These are phyloP conservation scores for Trichogramma pretiosum DNA, from an alignment of 1,140 invertebrate genomes.

Conservation along the genomic window DNA sequence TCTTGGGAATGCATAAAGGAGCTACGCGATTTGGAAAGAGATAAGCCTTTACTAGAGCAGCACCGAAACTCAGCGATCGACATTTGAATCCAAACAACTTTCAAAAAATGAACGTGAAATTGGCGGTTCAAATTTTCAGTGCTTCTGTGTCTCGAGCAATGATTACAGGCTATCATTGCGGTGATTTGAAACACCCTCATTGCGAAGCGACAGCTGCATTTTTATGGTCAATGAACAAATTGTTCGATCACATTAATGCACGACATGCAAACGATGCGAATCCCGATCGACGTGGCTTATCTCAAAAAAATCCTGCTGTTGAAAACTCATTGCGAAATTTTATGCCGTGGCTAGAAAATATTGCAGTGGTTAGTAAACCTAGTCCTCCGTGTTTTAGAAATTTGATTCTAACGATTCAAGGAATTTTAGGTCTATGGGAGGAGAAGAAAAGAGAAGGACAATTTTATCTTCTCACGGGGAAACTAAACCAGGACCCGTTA, in stretches of 20 bases:
- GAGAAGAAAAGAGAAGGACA: conserved; percentile 13
- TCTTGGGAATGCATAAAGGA: too few species aligned
- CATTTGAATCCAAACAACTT: conserved; percentile 13
- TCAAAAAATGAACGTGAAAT: conserved; percentile 12
- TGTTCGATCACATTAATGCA: not conserved
- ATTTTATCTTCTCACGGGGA: conserved; percentile 13
- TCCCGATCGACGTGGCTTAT: not conserved
- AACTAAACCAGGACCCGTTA: conserved; percentile 22
- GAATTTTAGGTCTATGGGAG: too few species aligned
- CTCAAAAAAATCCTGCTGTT: not conserved
- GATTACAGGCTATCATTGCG: not conserved
- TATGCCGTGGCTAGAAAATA: too few species aligned
- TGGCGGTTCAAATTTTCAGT: conserved; percentile 10
- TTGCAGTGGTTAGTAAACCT: too few species aligned
- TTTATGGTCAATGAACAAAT: not conserved
- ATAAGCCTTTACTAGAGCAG: not conserved
- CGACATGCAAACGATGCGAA: not conserved
- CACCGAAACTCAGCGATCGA: conserved; percentile 1
- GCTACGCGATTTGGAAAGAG: conserved; percentile 3
- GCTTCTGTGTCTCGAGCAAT: conserved; percentile 1
- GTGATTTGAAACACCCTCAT: not conserved
- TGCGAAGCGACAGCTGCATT: not conserved
- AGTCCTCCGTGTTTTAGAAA: too few species aligned
- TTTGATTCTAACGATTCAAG: too few species aligned
- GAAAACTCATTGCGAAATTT: too few species aligned